Base-by-base conservation (phyloP, 2,888 invertebrate species). In the Callosobruchus maculatus region DNA sequence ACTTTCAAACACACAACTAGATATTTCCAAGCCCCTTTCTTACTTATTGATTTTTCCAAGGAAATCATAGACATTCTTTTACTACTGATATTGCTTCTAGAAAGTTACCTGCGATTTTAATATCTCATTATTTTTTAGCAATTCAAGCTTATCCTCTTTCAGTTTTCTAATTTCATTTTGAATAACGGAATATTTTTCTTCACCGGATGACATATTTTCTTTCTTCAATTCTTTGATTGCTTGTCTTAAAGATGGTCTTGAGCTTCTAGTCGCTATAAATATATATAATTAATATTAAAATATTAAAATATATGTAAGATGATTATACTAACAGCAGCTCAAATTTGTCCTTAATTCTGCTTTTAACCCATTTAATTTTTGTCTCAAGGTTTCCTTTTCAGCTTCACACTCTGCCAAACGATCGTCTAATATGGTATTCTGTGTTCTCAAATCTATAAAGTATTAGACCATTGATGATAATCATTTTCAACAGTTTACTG, bases 341-440 rank as follows among this genome's bases (percentile, higher is more conserved):
- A 78, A 72, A 81, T 86, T 84, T 73, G 84, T 83, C 82, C 88
- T 88, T 89, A 86, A 80, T 93, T 93, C 89, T 78, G 85, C 87
- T 83, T 91, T 90, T 70, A 91, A 86, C 76, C 87, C 82, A 78
- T 88, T 78, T 22, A 81, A 72, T 71, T 74, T 77, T n/a, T 78
- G 76, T 21, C 75, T 75, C 26, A 81, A 72, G 21, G 77, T 77
- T 22, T 78, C 76, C 72, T 79, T 81, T 70, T 81, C 87, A 85
- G 75, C 85, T 85, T 82, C 89, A 88, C 90, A 87, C 80, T 93
- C 93, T 77, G 90, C 89, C 79, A 89, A 89, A 78, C 91, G 90
- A 72, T 85, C 87, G 83, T 91, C 90, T 71, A 91, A 84, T 76
- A 86, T 87, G 72, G 88, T 83, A 73, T 91, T 83, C 78, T 88